Evolutionary conservation across 2,888 invertebrate species (phyloP).

Genomic region (Tanytarsus gracilentus): DNA sequence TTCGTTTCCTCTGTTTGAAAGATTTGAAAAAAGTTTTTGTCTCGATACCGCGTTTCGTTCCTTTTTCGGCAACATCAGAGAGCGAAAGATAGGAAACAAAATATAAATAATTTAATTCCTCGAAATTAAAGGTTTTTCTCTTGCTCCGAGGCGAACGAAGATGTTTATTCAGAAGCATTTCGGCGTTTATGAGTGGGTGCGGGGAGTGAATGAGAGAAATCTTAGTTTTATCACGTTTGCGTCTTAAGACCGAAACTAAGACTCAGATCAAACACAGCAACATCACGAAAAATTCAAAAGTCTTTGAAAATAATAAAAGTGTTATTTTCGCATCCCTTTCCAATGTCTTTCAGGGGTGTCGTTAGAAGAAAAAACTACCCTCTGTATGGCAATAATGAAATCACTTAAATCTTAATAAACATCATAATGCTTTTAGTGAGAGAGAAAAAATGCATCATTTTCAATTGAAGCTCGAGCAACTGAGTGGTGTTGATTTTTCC

Average conservation of each 20-base stretch:
- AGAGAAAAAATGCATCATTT: conserved; percentile 19
- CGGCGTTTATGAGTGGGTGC: not conserved
- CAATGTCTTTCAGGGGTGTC: no score
- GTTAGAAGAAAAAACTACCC: not conserved
- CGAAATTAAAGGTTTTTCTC: conserved; percentile 13
- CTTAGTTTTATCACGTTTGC: conserved; percentile 21
- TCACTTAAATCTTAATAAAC: conserved; percentile 30
- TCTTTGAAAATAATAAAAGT: no score
- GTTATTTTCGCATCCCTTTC: no score
- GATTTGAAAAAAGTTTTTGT: not conserved
- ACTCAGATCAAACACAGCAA: no score
- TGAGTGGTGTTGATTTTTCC: not conserved
- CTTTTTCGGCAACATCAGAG: not conserved
- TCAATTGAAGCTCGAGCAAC: not conserved
- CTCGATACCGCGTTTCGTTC: no score
- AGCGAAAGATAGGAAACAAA: not conserved
- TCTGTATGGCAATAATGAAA: conserved; percentile 19
- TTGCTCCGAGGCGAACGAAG: no score
- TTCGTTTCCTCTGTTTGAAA: no score
- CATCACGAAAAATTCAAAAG: no score
- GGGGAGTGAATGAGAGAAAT: conserved; percentile 2
- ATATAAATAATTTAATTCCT: conserved; percentile 20
- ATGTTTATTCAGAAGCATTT: not conserved
- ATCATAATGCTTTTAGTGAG: conserved; percentile 30
- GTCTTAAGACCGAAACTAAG: conserved; percentile 9